Evolutionary conservation across 2,888 invertebrate species (phyloP).

Genomic region (Rhopalosiphum nymphaeae): DNA sequence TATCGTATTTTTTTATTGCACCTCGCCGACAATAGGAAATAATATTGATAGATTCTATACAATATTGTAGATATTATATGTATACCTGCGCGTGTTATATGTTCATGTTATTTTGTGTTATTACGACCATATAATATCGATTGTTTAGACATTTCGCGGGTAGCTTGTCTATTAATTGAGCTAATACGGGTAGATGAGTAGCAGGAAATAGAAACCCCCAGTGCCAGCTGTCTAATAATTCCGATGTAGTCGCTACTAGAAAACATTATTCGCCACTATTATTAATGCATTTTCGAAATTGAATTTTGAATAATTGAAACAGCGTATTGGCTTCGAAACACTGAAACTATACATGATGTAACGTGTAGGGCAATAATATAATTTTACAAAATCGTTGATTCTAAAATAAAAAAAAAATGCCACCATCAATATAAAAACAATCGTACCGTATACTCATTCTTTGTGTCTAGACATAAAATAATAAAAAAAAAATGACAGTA

Average conservation of each 20-base stretch:
- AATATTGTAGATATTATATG: background rate
- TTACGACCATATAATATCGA: background rate
- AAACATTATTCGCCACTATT: background rate
- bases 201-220: background rate
- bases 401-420: background rate
- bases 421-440: background rate
- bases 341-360: background rate
- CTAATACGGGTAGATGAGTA: background rate
- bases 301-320: background rate
- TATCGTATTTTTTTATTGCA: background rate
- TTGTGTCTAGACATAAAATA: too few species aligned
- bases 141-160: background rate
- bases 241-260: background rate
- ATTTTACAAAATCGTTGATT: background rate
- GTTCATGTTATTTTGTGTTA: background rate
- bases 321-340: background rate
- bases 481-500: too few species aligned
- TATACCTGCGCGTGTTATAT: background rate
- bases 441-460: too few species aligned
- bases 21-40: background rate
- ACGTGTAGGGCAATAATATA: background rate
- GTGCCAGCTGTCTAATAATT: background rate
- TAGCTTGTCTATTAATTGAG: background rate
- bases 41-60: background rate
- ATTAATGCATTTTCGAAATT: slow-evolving; percentile 3